Evolutionary conservation across 2,113 vertebrate genomes (phyloP).

Genomic region (Hymenochirus boettgeri): DNA sequence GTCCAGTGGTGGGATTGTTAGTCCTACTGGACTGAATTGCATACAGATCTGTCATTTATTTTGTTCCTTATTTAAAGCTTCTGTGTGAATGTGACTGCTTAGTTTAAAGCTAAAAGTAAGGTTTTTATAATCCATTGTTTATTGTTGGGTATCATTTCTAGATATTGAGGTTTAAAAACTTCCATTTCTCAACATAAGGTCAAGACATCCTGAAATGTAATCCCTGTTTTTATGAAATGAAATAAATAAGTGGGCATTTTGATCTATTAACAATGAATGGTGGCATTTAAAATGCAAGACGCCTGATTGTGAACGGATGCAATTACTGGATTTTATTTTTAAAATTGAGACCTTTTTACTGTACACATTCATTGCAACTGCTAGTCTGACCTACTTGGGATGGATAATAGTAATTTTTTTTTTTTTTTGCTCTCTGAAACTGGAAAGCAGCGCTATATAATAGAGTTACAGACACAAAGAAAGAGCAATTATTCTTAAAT

Average conservation of each 20-base stretch:
- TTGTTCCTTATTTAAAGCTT: no score
- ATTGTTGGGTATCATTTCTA: no score
- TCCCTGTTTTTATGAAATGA: not conserved
- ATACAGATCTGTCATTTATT: no score
- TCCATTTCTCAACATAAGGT: not conserved
- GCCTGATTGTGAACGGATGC: not conserved
- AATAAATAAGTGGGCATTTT: not conserved
- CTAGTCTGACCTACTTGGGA: slow-evolving; percentile 28
- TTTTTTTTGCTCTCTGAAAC: slow-evolving; percentile 21
- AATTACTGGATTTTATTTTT: slow-evolving; percentile 33
- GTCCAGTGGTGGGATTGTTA: not conserved
- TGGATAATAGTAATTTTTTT: slow-evolving; percentile 28
- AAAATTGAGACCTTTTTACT: slow-evolving; percentile 9
- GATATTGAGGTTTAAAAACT: no score
- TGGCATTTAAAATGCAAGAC: not conserved
- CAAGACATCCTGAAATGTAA: not conserved
- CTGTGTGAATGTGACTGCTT: no score
- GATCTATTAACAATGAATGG: not conserved
- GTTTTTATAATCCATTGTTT: no score
- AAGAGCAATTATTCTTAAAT: slow-evolving; percentile 28
- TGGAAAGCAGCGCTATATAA: slow-evolving; percentile 11
- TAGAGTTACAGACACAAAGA: slow-evolving; percentile 19
- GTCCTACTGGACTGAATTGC: no score
- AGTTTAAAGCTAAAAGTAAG: no score
- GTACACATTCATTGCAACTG: slow-evolving; percentile 6